These are phyloP conservation scores for Lasioglossum pauxillum DNA, from an alignment of 2,888 invertebrate species.

Conservation along the genomic window DNA sequence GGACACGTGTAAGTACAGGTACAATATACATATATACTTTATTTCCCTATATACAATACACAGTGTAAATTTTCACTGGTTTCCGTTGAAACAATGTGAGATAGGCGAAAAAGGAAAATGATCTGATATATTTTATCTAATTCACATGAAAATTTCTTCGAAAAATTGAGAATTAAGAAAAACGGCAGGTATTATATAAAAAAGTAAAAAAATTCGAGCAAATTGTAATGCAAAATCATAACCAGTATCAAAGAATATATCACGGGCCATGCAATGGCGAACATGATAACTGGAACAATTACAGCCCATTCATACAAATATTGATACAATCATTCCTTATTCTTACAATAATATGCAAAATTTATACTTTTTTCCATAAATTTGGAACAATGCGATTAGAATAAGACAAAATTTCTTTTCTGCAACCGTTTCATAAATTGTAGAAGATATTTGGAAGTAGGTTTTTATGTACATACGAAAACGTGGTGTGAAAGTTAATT, in stretches of 20 bases:
- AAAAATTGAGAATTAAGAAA: background rate
- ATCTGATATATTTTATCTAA: conserved; percentile 39
- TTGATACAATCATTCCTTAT: conserved; percentile 1
- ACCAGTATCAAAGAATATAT: conserved; percentile 2
- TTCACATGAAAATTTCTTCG: conserved; percentile 51
- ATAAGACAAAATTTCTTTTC: background rate
- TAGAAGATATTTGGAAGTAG: conserved; percentile 17
- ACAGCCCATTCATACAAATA: conserved; percentile 4
- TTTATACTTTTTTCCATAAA: conserved; percentile 2
- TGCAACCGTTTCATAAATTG: background rate
- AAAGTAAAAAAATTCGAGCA: conserved; percentile 15
- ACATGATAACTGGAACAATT: conserved; percentile 19
- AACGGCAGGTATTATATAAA: conserved; percentile 8
- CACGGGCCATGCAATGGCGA: conserved; percentile 13
- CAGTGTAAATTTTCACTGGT: conserved; percentile 17
- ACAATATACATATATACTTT: conserved; percentile 30
- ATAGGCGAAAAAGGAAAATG: conserved; percentile 21
- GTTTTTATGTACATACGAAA: conserved; percentile 13
- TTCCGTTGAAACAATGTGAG: background rate
- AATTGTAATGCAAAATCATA: background rate
- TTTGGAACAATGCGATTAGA: conserved; percentile 8
- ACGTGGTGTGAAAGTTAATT: conserved; percentile 25
- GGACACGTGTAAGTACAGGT: background rate
- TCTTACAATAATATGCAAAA: conserved; percentile 4
- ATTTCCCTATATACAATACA: conserved; percentile 27